These are phyloP conservation scores for Osmerus eperlanus DNA, from an alignment of 2,113 vertebrate genomes.

Conservation along the genomic window DNA sequence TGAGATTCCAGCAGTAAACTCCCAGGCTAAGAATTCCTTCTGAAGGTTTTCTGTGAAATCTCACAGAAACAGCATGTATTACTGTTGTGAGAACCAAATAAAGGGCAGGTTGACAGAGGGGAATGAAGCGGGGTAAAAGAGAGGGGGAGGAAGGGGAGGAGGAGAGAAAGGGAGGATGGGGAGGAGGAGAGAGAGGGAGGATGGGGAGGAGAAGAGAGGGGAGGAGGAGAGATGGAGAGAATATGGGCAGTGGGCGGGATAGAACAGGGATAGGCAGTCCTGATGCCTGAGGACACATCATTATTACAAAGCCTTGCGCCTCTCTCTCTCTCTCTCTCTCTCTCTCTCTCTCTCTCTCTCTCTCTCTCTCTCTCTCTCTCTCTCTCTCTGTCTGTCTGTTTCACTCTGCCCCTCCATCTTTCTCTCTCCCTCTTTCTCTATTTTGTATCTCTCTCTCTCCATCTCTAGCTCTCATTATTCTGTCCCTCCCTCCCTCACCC, in stretches of 20 bases:
- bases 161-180: not conserved
- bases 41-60: no score
- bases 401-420: not conserved
- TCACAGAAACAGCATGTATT: no score
- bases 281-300: constrained; percentile 69
- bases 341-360: constrained; percentile 2
- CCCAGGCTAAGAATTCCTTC: no score
- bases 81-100: no score
- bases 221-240: constrained; percentile 12
- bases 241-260: constrained; percentile 2
- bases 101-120: not conserved
- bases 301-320: constrained; percentile 59
- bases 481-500: no score
- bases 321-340: not conserved
- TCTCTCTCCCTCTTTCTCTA: constrained; percentile 12
- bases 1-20: no score
- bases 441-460: constrained; percentile 25
- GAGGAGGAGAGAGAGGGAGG: not conserved
- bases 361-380: not conserved
- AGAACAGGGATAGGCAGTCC: constrained; percentile 51
- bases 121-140: not conserved
- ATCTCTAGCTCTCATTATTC: no score
- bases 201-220: not conserved
- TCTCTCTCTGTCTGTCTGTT: not conserved
- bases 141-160: not conserved